phyloP scores from a whole-genome alignment of 2,888 invertebrate genomes.

The Melinaea menophilus region DNA sequence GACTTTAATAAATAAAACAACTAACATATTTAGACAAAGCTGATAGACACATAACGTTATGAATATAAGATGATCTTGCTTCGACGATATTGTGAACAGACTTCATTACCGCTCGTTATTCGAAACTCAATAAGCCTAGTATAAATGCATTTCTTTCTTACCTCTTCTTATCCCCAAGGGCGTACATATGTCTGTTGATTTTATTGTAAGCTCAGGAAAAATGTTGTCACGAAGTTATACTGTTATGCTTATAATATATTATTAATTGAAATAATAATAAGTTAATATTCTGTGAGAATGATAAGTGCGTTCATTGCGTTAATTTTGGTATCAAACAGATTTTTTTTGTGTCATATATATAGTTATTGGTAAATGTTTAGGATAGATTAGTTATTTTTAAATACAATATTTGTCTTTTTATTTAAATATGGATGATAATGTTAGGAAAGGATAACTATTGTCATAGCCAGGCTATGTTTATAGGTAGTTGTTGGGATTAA shows the following conservation, averaged over 20 bases:
- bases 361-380: too few species aligned
- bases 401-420: too few species aligned
- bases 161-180: slow-evolving; percentile 41
- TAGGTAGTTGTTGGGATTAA: too few species aligned
- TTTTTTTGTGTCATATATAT: too few species aligned
- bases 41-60: slow-evolving; percentile 51
- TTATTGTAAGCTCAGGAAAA: slow-evolving; percentile 46
- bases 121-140: slow-evolving; percentile 55
- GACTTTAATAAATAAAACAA: slow-evolving; percentile 36
- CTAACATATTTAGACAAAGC: slow-evolving; percentile 40
- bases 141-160: slow-evolving; percentile 47
- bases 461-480: too few species aligned
- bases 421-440: too few species aligned
- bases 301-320: too few species aligned
- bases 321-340: too few species aligned
- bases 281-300: too few species aligned
- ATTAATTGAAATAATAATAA: not conserved
- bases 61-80: slow-evolving; percentile 56
- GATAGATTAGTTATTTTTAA: too few species aligned
- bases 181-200: slow-evolving; percentile 41
- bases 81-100: slow-evolving; percentile 44
- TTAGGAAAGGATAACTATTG: too few species aligned
- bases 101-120: slow-evolving; percentile 63
- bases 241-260: slow-evolving; percentile 36
- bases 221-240: slow-evolving; percentile 37